These are phyloP conservation scores for Myripristis murdjan DNA, from an alignment of 2,797 vertebrate species.

Conservation along the genomic window DNA sequence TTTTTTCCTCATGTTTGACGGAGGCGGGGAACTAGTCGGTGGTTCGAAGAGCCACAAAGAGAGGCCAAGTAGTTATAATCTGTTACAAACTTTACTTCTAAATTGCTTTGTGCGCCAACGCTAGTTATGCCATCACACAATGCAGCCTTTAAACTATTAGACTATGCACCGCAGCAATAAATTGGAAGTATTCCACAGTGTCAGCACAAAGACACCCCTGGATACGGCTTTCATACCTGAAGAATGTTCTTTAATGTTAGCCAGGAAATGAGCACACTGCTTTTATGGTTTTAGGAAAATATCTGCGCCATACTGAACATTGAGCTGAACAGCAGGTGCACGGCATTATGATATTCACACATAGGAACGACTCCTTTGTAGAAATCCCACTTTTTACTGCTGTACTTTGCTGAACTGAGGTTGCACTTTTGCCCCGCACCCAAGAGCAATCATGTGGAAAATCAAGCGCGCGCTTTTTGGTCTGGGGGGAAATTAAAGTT, in stretches of 20 bases:
- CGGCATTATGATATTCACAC: background rate
- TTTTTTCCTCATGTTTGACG: conserved; percentile 31
- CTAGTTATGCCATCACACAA: background rate
- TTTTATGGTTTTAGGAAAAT: background rate
- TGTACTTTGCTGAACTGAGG: background rate
- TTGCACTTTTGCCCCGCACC: background rate
- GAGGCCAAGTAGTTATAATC: conserved; percentile 19
- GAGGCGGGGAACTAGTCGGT: background rate
- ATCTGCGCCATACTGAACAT: background rate
- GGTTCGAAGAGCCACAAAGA: conserved; percentile 25
- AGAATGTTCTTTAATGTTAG: background rate
- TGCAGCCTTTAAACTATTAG: conserved; percentile 24
- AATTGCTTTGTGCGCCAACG: conserved; percentile 32
- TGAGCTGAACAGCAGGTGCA: background rate
- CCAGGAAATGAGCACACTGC: background rate
- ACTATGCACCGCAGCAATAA: conserved; percentile 17
- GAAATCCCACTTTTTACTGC: background rate
- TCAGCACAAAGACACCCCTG: background rate
- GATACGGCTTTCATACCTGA: background rate
- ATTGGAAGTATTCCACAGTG: conserved; percentile 13
- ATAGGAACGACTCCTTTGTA: too few relatives aligned
- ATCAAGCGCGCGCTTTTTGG: too few relatives aligned
- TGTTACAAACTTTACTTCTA: conserved; percentile 13
- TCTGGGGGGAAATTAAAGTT: too few relatives aligned
- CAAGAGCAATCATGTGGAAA: too few relatives aligned